A percentile compares a stretch with the other conserved stretches of the same genome.
Evolutionary conservation across 2,113 vertebrate species (phyloP).

Genomic region (Onychorhynchus coronatus): DNA sequence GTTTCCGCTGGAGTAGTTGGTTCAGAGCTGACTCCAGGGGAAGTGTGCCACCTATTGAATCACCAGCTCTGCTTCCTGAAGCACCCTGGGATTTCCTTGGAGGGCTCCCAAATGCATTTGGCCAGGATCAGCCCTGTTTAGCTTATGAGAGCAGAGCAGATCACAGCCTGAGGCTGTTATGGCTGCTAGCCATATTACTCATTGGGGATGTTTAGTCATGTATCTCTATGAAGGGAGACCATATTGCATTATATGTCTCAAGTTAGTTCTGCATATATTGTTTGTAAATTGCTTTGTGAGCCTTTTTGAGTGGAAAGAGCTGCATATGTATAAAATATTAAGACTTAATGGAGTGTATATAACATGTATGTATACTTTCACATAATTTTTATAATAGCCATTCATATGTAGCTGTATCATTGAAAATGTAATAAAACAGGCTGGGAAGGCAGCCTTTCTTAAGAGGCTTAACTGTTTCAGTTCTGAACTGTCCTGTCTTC

Average conservation of each 20-base stretch:
- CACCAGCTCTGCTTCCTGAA: slow-evolving; percentile 62
- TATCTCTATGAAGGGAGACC: slow-evolving; percentile 65
- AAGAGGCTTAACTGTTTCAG: not conserved
- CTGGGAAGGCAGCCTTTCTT: not conserved
- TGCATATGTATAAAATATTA: slow-evolving; percentile 15
- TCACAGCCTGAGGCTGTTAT: slow-evolving; percentile 66
- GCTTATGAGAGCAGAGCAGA: slow-evolving; percentile 62
- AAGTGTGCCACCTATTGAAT: slow-evolving; percentile 65
- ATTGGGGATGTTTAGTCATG: slow-evolving; percentile 76
- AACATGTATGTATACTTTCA: not conserved
- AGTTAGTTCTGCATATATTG: slow-evolving; percentile 50
- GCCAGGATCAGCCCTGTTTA: slow-evolving; percentile 46
- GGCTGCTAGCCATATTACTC: slow-evolving; percentile 71
- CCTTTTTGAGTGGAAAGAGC: slow-evolving; percentile 1
- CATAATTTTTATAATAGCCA: slow-evolving; percentile 14
- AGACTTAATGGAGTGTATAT: not conserved
- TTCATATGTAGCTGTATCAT: not conserved
- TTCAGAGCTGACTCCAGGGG: slow-evolving; percentile 41
- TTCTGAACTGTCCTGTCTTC: not conserved
- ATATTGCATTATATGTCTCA: slow-evolving; percentile 55
- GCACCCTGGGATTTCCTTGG: slow-evolving; percentile 66
- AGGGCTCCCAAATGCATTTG: slow-evolving; percentile 50
- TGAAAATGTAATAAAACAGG: slow-evolving; percentile 16
- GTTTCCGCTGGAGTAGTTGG: not conserved
- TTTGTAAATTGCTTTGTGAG: slow-evolving; percentile 37